Conservation (phyloP, 2,797 vertebrate species). For the Mormyrus proboscirostris region DNA sequence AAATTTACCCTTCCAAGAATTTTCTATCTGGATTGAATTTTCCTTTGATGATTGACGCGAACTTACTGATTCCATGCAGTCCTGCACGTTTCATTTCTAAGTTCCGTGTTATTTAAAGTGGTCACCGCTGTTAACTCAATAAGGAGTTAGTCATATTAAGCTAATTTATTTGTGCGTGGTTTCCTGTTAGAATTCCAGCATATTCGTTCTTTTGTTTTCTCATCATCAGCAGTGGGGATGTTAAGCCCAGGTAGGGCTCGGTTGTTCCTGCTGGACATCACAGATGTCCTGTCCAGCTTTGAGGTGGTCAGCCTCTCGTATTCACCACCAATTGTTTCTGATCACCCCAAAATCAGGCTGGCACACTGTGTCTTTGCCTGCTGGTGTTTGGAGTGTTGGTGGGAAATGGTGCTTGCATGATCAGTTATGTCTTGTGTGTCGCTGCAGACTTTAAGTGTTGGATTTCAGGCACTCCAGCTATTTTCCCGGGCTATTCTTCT, state of each 20-base stretch:
- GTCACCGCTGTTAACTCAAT: neutral
- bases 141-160: neutral
- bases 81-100: neutral
- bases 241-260: neutral
- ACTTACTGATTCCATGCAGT: neutral
- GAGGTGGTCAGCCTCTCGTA: neutral
- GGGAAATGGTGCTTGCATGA: neutral
- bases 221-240: too few relatives aligned
- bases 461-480: neutral
- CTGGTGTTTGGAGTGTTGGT: neutral
- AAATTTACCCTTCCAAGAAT: neutral
- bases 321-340: neutral
- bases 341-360: neutral
- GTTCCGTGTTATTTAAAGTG: neutral
- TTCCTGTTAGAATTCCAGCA: neutral
- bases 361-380: neutral
- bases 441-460: neutral
- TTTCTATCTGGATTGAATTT: neutral
- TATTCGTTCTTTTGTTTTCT: neutral
- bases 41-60: neutral
- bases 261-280: neutral
- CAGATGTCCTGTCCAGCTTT: neutral
- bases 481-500: neutral
- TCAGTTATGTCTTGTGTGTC: neutral
- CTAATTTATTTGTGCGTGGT: neutral